Conservation (phyloP, 2,797 vertebrate species). For the Onychomys arenicola region DNA sequence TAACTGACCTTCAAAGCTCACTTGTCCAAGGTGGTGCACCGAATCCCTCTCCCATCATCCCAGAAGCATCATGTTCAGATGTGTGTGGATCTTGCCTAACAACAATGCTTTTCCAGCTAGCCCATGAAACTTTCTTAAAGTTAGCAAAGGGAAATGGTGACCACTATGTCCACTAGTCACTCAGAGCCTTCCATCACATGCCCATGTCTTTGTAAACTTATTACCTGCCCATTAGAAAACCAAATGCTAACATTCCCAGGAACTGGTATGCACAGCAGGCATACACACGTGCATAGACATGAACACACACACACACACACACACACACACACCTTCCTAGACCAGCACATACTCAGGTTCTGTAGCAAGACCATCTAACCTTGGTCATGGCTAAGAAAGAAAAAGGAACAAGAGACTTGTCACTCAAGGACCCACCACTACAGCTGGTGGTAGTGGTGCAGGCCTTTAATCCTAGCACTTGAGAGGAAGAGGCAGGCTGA, state of each 20-base stretch:
- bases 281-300: not conserved
- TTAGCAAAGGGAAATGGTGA: not conserved
- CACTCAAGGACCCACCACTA: not conserved
- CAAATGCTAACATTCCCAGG: not conserved
- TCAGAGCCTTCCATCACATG: not conserved
- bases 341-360: not conserved
- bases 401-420: not conserved
- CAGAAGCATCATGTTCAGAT: not conserved
- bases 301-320: not conserved
- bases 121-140: not conserved
- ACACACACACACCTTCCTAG: not conserved
- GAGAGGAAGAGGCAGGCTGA: not conserved
- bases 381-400: not conserved
- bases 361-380: slow-evolving; percentile 14
- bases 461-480: not conserved
- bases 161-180: not conserved
- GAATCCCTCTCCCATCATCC: not conserved
- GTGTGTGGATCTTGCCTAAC: not conserved
- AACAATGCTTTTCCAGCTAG: not conserved
- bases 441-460: not conserved
- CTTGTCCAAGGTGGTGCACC: not conserved
- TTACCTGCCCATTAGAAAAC: not conserved
- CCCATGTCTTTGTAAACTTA: not conserved
- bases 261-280: not conserved
- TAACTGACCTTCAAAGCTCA: not conserved